Evolutionary conservation across 2,797 vertebrate genomes (phyloP), one percentile per base, ranked within the genome.

Genomic region (Manis crassicaudata): DNA sequence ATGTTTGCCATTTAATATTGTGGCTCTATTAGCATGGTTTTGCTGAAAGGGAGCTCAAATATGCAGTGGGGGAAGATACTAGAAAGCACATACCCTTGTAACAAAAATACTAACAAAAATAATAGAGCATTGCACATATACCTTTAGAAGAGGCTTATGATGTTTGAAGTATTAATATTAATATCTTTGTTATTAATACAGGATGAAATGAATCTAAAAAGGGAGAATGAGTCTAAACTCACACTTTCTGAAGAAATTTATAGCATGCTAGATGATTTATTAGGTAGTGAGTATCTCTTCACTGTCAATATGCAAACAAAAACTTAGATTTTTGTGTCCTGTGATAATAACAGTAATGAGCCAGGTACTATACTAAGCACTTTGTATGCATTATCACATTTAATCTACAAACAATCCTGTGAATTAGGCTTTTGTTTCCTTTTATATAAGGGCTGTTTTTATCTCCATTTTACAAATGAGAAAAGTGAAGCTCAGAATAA

Each of bases 181-280:
- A 67, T 83, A 75, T 27, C 81, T 70, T 27, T 86, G 92, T 96
- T 89, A 62, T 92, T 72, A 94, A 40, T 92, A 52, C 85, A 98
- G 96, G 90, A 87, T 32, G 60, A 97, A 97, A 94, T 72, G 43
- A 96, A 83, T 32, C 3, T 35, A 60, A 62, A 83, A 82, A 81
- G n/a, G 68, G 94, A 88, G 96, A 93, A 95, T 89, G 92, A 97
- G 3, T 27, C 37, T 88, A 67, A 68, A 58, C 68, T 76, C 75
- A 92, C 46, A 56, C n/a, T 94, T 82, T 90, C 81, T 79, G 95
- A 97, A 96, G 88, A 87, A 79, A 87, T 88, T 93, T 96, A 46
- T 90, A 63, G 52, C 86, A 68, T n/a, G 14, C 63, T 95, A 63
- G 93, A 97, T 82, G 90, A 93, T 46, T 12, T 95, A 50, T 96